A percentile compares a stretch with the other conserved stretches of the same genome.
These are phyloP conservation scores for Prolemur simus DNA, from an alignment of 2,113 vertebrate species.

Conservation along the genomic window DNA sequence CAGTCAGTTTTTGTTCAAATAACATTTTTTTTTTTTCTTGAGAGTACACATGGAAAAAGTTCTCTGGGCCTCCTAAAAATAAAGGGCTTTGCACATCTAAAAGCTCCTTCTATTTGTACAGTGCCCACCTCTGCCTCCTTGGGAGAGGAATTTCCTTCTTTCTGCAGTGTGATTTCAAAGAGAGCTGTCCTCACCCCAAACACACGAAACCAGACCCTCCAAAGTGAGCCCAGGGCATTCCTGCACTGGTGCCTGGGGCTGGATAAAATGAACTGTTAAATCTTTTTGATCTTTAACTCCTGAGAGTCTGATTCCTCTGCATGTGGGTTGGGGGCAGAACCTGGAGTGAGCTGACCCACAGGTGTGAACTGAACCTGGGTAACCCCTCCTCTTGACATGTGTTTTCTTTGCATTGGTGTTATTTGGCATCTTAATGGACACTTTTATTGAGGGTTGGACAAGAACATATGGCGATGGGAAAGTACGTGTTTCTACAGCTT, in stretches of 20 bases:
- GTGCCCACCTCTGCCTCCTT: conserved; percentile 14
- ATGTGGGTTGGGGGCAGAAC: background rate
- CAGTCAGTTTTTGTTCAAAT: conserved; percentile 61
- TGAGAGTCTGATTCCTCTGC: conserved; percentile 39
- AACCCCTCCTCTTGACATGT: conserved; percentile 62
- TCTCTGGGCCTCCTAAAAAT: conserved; percentile 33
- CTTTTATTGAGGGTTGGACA: conserved; percentile 55
- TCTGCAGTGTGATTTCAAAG: background rate
- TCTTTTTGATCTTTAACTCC: conserved; percentile 70
- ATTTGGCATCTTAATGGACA: conserved; percentile 29
- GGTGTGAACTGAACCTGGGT: conserved; percentile 54
- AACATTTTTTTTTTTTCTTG: background rate
- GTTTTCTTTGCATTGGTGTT: conserved; percentile 62
- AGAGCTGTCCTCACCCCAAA: conserved; percentile 41
- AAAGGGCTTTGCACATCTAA: conserved; percentile 27
- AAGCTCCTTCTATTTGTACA: background rate
- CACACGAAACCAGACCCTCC: conserved; percentile 53
- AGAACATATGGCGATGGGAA: conserved; percentile 41
- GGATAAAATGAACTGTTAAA: conserved; percentile 63
- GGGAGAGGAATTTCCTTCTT: conserved; percentile 30
- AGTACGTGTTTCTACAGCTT: background rate
- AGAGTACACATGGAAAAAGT: conserved; percentile 3
- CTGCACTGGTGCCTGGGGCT: background rate
- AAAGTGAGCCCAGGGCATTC: background rate
- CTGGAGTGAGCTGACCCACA: conserved; percentile 63